Evolutionary conservation across 1,140 invertebrate genomes (phyloP).

Genomic region (Penaeus japonicus): DNA sequence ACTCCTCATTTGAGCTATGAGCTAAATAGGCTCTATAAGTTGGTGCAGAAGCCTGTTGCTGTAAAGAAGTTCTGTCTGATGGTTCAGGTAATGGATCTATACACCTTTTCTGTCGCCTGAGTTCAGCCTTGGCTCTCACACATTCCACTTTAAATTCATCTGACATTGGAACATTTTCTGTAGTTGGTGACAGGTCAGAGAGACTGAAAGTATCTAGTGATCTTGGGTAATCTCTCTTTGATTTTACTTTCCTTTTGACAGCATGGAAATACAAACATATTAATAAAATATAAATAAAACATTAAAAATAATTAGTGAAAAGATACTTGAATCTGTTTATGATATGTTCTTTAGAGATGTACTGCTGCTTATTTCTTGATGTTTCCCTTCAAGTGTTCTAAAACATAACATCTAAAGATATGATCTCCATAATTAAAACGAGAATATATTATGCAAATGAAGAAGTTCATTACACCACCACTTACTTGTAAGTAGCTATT

Average conservation of each 20-base stretch:
- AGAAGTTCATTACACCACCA: neutral
- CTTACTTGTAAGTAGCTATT: constrained; percentile 44
- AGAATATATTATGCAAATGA: neutral
- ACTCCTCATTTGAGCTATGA: no score
- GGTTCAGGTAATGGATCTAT: neutral
- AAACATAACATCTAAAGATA: neutral
- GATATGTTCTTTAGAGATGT: neutral
- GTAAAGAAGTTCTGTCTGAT: neutral
- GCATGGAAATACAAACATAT: constrained; percentile 16
- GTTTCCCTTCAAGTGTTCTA: neutral
- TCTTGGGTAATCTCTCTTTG: neutral
- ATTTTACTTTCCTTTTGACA: constrained; percentile 26
- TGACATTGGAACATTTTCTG: constrained; percentile 38
- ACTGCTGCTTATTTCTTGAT: no score
- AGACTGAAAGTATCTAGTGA: constrained; percentile 10
- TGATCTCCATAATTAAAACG: neutral
- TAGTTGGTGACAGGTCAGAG: constrained; percentile 33
- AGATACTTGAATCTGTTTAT: neutral
- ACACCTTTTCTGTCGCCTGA: neutral
- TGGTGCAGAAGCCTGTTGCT: neutral
- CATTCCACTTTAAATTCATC: constrained; percentile 44
- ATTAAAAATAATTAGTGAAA: neutral
- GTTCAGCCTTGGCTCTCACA: constrained; percentile 30
- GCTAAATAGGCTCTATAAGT: no score
- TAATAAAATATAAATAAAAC: neutral